These are phyloP conservation scores for Patiria pectinifera DNA, from an alignment of 53 echinoderm and acorn worm species.

Conservation along the genomic window DNA sequence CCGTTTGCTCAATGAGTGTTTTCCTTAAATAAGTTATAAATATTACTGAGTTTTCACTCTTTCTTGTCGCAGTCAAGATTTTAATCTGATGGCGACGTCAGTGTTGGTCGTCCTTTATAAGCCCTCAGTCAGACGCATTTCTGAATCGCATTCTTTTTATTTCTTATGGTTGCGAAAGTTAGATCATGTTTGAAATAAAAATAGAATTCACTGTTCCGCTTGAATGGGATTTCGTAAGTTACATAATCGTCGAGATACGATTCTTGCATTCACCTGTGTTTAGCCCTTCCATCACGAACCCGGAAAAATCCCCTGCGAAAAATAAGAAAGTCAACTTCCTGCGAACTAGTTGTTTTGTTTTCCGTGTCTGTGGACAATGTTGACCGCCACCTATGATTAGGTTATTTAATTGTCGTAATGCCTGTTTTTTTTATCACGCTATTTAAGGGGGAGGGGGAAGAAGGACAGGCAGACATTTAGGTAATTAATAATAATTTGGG, in stretches of 20 bases:
- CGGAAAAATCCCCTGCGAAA: background rate
- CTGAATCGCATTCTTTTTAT: background rate
- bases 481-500: too few relatives aligned
- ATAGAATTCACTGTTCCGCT: background rate
- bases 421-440: background rate
- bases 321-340: background rate
- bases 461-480: too few relatives aligned
- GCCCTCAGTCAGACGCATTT: background rate
- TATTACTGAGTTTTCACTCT: background rate
- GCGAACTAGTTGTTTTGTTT: constrained; percentile 1
- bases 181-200: background rate
- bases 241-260: background rate
- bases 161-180: background rate
- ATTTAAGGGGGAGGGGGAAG: too few relatives aligned
- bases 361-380: background rate
- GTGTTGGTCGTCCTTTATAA: background rate
- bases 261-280: background rate
- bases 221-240: background rate
- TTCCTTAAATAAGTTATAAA: background rate
- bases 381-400: background rate
- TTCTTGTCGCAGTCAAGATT: background rate
- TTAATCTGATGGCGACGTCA: background rate
- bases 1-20: background rate
- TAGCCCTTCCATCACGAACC: background rate
- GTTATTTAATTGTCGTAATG: background rate